Conservation (phyloP, 2,888 invertebrate genomes). For the Gerris lacustris region DNA sequence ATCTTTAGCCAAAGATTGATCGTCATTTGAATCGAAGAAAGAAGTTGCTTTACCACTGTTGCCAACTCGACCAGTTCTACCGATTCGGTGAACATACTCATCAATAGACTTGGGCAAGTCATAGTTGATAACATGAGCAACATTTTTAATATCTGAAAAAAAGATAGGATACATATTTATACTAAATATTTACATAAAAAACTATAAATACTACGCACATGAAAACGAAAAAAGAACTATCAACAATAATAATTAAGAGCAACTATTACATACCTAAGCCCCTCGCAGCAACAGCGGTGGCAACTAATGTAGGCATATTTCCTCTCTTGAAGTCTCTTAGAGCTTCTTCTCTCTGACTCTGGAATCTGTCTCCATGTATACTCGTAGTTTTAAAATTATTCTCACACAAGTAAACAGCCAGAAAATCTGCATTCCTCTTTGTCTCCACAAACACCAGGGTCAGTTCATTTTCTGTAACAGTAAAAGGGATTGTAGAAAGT, state of each 20-base stretch:
- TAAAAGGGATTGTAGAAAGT: conserved; percentile 14
- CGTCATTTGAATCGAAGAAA: conserved; percentile 57
- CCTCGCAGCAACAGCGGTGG: conserved; percentile 87
- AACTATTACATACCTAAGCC: conserved; percentile 52
- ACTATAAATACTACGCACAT: too few relatives aligned
- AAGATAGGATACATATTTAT: not conserved
- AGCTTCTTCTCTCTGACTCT: conserved; percentile 60
- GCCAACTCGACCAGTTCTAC: conserved; percentile 86
- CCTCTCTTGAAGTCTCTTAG: conserved; percentile 70
- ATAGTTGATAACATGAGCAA: conserved; percentile 79
- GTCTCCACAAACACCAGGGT: conserved; percentile 83
- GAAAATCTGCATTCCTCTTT: conserved; percentile 79
- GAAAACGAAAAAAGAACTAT: too few relatives aligned
- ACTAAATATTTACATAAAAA: too few relatives aligned
- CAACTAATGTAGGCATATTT: conserved; percentile 67
- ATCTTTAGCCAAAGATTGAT: conserved; percentile 48
- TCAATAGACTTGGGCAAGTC: conserved; percentile 81
- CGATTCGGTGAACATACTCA: conserved; percentile 89
- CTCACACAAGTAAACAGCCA: conserved; percentile 70
- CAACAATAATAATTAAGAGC: too few relatives aligned
- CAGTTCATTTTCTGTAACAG: conserved; percentile 35
- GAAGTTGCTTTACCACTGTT: conserved; percentile 76
- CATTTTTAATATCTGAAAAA: conserved; percentile 62
- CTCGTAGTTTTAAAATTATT: conserved; percentile 56
- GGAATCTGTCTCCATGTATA: conserved; percentile 61